Conservation (phyloP, 2,797 vertebrate species). For the Myoxocephalus aenaeus region DNA sequence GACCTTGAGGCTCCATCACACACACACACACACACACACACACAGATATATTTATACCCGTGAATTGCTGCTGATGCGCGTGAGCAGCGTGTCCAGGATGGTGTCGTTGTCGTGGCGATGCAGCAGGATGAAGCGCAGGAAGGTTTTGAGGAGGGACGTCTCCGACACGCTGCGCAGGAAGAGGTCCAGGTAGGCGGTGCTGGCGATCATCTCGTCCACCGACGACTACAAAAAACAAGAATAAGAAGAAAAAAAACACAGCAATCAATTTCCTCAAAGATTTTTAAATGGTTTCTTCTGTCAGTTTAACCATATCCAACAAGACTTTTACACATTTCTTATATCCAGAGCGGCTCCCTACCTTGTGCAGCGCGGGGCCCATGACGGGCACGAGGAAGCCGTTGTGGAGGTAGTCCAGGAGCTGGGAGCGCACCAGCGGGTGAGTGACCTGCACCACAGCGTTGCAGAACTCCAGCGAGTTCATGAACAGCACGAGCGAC, state of each 20-base stretch:
- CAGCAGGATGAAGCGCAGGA: slow-evolving; percentile 94
- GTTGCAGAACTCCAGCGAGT: slow-evolving; percentile 97
- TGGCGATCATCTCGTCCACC: slow-evolving; percentile 97
- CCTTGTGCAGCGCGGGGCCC: slow-evolving; percentile 93
- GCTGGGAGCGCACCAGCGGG: slow-evolving; percentile 92
- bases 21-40: neutral
- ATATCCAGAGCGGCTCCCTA: slow-evolving; percentile 32
- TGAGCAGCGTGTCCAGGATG: slow-evolving; percentile 95
- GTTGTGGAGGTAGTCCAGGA: slow-evolving; percentile 96
- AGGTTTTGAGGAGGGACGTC: slow-evolving; percentile 93
- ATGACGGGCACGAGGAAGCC: slow-evolving; percentile 97
- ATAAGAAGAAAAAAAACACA: neutral
- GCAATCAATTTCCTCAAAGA: neutral
- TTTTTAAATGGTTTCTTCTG: neutral
- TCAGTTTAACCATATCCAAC: too few relatives aligned
- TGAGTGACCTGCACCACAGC: slow-evolving; percentile 96
- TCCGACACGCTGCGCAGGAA: slow-evolving; percentile 95
- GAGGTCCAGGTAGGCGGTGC: slow-evolving; percentile 97
- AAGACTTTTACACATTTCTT: too few relatives aligned
- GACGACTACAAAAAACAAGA: slow-evolving; percentile 84
- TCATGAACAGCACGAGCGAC: slow-evolving; percentile 96
- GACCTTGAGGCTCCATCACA: slow-evolving; percentile 5
- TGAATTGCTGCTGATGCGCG: slow-evolving; percentile 95
- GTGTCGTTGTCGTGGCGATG: slow-evolving; percentile 93
- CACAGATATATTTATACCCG: slow-evolving; percentile 68